Evolutionary conservation across 2,888 invertebrate genomes (phyloP).

Genomic region (Drosophila seclusa): DNA sequence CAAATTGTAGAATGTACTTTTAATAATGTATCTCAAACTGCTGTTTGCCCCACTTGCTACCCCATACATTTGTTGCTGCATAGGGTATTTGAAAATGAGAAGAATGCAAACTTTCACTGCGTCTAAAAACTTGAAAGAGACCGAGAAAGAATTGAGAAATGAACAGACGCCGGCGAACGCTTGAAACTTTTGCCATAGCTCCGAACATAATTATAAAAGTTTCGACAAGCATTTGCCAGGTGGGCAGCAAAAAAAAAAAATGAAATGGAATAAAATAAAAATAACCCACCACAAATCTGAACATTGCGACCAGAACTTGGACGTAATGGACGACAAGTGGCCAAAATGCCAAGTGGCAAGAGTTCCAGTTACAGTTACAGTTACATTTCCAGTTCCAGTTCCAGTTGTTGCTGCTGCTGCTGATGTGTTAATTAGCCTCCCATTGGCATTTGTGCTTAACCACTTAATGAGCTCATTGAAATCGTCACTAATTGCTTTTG

Average conservation of each 20-base stretch:
- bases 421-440: conserved; percentile 72
- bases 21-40: neutral
- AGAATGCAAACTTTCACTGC: conserved; percentile 71
- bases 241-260: conserved; percentile 38
- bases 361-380: conserved; percentile 16
- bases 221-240: conserved; percentile 81
- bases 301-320: conserved; percentile 28
- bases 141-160: conserved; percentile 67
- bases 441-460: conserved; percentile 79
- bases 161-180: conserved; percentile 67
- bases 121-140: conserved; percentile 61
- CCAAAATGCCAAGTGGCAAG: conserved; percentile 65
- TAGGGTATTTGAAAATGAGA: conserved; percentile 29
- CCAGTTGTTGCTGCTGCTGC: conserved; percentile 4
- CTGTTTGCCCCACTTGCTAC: neutral
- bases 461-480: conserved; percentile 78
- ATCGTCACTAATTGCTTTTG: conserved; percentile 70
- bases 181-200: conserved; percentile 79
- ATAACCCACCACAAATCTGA: conserved; percentile 57
- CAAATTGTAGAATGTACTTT: neutral
- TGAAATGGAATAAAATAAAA: neutral
- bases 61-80: neutral
- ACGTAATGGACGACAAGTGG: conserved; percentile 38
- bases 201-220: conserved; percentile 80
- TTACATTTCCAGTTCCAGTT: neutral